These are phyloP conservation scores for Catharus bicknelli DNA, from an alignment of 2,113 vertebrate genomes.

Conservation along the genomic window DNA sequence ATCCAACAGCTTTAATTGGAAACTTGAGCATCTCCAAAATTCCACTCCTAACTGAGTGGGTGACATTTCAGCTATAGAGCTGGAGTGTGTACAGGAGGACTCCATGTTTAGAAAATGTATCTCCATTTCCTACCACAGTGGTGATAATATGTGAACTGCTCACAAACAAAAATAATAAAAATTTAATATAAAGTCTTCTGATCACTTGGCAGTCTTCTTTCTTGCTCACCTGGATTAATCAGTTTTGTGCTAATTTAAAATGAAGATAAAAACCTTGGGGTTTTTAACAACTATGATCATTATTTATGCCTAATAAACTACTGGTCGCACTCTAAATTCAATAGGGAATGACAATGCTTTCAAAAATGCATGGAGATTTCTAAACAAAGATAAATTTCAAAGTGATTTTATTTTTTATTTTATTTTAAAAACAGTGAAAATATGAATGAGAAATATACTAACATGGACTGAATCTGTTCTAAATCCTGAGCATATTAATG, in stretches of 20 bases:
- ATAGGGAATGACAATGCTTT: not conserved
- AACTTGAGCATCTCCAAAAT: not conserved
- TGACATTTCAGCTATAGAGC: not conserved
- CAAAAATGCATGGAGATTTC: not conserved
- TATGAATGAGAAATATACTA: not conserved
- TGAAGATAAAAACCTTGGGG: not conserved
- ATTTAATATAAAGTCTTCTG: not conserved
- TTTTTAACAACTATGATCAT: not conserved
- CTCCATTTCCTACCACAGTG: not conserved
- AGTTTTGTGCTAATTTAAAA: not conserved
- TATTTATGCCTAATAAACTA: not conserved
- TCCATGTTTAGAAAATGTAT: not conserved
- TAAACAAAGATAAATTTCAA: not conserved
- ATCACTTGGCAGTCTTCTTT: not conserved
- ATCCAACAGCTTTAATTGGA: not conserved
- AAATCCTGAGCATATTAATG: not conserved
- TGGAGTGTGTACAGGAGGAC: not conserved
- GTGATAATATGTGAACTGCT: not conserved
- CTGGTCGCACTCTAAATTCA: not conserved
- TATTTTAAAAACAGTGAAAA: not conserved
- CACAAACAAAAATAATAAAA: not conserved
- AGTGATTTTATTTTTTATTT: no score
- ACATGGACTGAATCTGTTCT: not conserved
- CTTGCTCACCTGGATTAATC: not conserved
- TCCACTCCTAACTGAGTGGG: not conserved